These are phyloP conservation scores for Pecten maximus DNA, from an alignment of 2,888 invertebrate species.

Conservation along the genomic window DNA sequence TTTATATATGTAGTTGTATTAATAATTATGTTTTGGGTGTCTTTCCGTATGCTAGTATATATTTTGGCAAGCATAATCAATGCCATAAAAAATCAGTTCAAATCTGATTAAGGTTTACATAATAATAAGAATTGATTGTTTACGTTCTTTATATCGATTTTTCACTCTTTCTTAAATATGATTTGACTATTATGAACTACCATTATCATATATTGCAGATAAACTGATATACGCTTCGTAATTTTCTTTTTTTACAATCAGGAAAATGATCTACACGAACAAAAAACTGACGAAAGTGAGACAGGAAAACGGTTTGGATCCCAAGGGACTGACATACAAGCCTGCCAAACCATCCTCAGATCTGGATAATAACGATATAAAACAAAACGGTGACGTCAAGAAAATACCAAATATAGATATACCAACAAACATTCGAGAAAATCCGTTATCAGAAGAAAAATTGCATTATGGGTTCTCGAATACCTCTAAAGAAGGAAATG, in stretches of 20 bases:
- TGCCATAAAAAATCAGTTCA: no score
- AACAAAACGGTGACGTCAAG: constrained; percentile 52
- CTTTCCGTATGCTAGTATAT: no score
- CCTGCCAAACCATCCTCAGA: constrained; percentile 64
- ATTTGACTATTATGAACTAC: no score
- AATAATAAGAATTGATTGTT: no score
- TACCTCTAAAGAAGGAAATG: constrained; percentile 16
- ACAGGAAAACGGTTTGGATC: constrained; percentile 61
- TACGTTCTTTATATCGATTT: no score
- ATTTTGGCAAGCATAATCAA: no score
- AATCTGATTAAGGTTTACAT: no score
- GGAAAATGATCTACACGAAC: not conserved
- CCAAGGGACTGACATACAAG: constrained; percentile 70
- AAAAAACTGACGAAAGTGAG: constrained; percentile 69
- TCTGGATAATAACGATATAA: constrained; percentile 61
- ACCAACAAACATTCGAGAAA: constrained; percentile 63
- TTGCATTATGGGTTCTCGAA: not conserved
- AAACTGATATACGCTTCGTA: not conserved
- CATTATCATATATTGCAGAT: no score
- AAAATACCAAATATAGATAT: constrained; percentile 61
- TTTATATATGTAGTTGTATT: no score
- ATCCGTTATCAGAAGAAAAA: constrained; percentile 61
- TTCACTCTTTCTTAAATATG: no score
- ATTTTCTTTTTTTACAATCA: not conserved
- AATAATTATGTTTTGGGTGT: no score